Base-by-base conservation (phyloP, 2,113 vertebrate species). In the Climacteris rufus region DNA sequence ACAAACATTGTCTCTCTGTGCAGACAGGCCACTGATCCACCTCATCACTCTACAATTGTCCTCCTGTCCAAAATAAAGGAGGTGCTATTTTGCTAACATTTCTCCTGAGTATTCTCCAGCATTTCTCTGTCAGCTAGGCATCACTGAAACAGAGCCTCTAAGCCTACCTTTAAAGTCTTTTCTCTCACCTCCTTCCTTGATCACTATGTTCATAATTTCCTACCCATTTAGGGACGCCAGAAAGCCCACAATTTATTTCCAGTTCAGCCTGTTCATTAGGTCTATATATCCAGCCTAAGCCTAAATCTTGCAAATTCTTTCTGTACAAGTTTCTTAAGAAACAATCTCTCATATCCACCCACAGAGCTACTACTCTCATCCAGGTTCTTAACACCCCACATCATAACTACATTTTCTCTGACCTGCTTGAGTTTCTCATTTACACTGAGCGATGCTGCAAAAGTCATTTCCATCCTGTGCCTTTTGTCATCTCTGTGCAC, bases 21-120 rank as follows among this genome's bases (percentile, higher is more conserved):
- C 40, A 92, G 83, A 81, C 89, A 93, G 30, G 93, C 15, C 54
- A 83, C 68, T 92, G 77, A 96, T 91, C 86, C 28, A 40, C 61
- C 77, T 82, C 56, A 86, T 94, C 72, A 86, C 54, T 93, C 83
- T 81, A 70, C 70, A 89, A 90, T 7, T 68, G 68, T 87, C 69
- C 87, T 33, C 30, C 30, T 6, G 13, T 89, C 76, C 83, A 90
- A 95, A 94, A 63, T 56, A 92, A 92, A 94, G 56, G 47, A 59
- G n/a, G 24, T 63, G 13, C 14, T 63, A 68, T 39, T 94, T 78
- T 81, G 42, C 63, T 94, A 86, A 77, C 39, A 66, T 64, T 95
- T 87, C 61, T 87, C 81, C 27, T 8, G 40, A 92, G n/a, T n/a
- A n/a, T 64, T 87, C 27, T n/a, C 89, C 7, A 63, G 71, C 47